Evolutionary conservation across 1,140 invertebrate genomes (phyloP), one percentile per base, ranked within the genome.

Genomic region (Drosophila nigromelanica): DNA sequence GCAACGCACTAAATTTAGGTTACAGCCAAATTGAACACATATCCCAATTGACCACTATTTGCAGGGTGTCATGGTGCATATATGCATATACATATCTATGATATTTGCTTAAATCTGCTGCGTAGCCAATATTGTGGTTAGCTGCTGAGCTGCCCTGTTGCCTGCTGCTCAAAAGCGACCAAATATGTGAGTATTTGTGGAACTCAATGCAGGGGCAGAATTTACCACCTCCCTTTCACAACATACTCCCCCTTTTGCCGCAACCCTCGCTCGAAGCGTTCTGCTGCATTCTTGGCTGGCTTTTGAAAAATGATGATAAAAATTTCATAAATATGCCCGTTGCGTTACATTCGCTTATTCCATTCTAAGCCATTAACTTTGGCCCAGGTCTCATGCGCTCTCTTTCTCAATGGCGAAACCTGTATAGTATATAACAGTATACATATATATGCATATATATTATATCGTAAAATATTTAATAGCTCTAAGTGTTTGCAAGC

Each of bases 401-500:
- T 45, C 43, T 7, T 4, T 35, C 35, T 27, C 37, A 27, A 45
- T 59, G 10, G 18, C 27, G 14, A 18, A 42, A n/a, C 10, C 7
- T 35, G 7, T 35, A 35, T 10, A 35, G 30, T 47, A 47, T 15
- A 48, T n/a, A n/a, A 30, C 21, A 1, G 21, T 27, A 27, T 48
- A 14, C 5, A 30, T 43, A 18, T 15, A 59, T 35, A 33, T 59
- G 54, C n/a, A 37, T 27, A 5, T 58, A 59, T 54, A 73, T 60
- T 27, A 87, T 75, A 80, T 78, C 78, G 73, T 87, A 79, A 89
- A 87, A 87, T 87, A 89, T 87, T 89, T 80, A 87, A 89, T 86
- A 77, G 79, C 87, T 74, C 76, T 80, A 89, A 79, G 76, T 78
- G 83, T 76, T 87, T 71, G 63, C 33, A 42, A 35, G 70, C 55